phyloP scores from a whole-genome alignment of 1,140 invertebrate genomes.

The Zaprionus capensis region DNA sequence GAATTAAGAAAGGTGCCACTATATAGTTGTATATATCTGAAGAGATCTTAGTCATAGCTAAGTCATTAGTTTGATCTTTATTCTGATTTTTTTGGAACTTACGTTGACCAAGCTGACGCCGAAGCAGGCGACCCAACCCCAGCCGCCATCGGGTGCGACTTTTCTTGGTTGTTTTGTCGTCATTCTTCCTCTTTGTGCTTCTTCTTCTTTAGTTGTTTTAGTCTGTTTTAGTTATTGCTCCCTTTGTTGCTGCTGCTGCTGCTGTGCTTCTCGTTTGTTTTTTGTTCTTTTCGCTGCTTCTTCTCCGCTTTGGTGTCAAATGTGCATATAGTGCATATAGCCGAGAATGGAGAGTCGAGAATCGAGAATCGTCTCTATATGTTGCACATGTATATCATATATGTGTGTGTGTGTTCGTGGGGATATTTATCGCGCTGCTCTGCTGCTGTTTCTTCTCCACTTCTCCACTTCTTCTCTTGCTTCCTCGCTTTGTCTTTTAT shows the following conservation, averaged over 20 bases:
- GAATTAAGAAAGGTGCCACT: too few relatives aligned
- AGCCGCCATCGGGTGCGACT: slow-evolving; percentile 86
- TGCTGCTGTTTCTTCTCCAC: slow-evolving; percentile 7
- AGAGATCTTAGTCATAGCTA: not conserved
- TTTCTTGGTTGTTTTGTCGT: slow-evolving; percentile 78
- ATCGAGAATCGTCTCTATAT: slow-evolving; percentile 40
- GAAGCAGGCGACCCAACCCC: slow-evolving; percentile 92
- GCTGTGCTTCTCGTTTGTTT: slow-evolving; percentile 35
- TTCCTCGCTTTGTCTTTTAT: slow-evolving; percentile 7
- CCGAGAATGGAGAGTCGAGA: not conserved
- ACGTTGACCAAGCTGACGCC: slow-evolving; percentile 92
- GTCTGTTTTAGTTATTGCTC: slow-evolving; percentile 28
- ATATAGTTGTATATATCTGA: not conserved
- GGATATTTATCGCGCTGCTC: slow-evolving; percentile 36
- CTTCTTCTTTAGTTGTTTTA: slow-evolving; percentile 26
- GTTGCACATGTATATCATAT: slow-evolving; percentile 27
- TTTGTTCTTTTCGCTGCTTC: slow-evolving; percentile 40
- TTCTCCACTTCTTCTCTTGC: slow-evolving; percentile 10
- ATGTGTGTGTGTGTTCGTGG: slow-evolving; percentile 8
- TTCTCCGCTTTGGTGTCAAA: slow-evolving; percentile 44
- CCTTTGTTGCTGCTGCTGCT: slow-evolving; percentile 18
- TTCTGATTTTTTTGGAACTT: slow-evolving; percentile 82
- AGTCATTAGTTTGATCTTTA: too few relatives aligned
- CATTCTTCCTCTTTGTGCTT: slow-evolving; percentile 42
- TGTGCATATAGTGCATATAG: slow-evolving; percentile 47